These are phyloP conservation scores for Sylvilagus bachmani DNA, from an alignment of 2,113 vertebrate species.

Conservation along the genomic window DNA sequence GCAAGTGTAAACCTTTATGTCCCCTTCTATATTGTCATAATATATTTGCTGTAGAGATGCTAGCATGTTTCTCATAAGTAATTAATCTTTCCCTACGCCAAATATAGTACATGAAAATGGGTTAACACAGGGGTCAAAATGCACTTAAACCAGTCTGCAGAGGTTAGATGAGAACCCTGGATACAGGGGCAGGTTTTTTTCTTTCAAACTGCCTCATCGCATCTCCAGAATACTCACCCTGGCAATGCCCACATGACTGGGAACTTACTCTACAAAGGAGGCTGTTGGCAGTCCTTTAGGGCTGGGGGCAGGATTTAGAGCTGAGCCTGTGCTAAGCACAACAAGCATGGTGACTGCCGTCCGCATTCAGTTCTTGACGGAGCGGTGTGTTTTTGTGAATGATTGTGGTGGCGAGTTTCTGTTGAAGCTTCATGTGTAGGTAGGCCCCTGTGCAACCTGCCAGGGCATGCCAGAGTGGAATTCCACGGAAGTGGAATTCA, in stretches of 20 bases:
- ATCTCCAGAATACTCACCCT: too few relatives aligned
- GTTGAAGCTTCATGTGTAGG: neutral
- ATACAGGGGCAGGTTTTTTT: neutral
- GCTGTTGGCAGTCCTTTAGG: neutral
- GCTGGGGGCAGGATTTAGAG: neutral
- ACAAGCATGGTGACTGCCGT: neutral
- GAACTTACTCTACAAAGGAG: neutral
- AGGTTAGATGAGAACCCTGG: neutral
- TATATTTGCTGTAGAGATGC: slow-evolving; percentile 82
- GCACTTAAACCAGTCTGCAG: slow-evolving; percentile 23
- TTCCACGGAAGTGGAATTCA: fast-evolving
- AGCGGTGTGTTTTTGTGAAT: fast-evolving
- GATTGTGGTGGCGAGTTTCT: neutral
- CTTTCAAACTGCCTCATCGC: neutral
- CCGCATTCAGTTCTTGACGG: neutral
- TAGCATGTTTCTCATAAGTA: slow-evolving; percentile 79
- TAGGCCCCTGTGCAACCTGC: neutral
- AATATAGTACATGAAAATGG: slow-evolving; percentile 74
- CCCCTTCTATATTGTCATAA: slow-evolving; percentile 62
- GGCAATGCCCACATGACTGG: neutral
- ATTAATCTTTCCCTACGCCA: slow-evolving; percentile 84
- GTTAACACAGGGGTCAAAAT: slow-evolving; percentile 47
- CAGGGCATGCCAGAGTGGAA: neutral
- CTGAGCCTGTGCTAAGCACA: neutral
- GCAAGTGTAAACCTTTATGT: slow-evolving; percentile 86